These are phyloP conservation scores for Gallinago undulata DNA, from an alignment of 2,113 vertebrate genomes.

Conservation along the genomic window DNA sequence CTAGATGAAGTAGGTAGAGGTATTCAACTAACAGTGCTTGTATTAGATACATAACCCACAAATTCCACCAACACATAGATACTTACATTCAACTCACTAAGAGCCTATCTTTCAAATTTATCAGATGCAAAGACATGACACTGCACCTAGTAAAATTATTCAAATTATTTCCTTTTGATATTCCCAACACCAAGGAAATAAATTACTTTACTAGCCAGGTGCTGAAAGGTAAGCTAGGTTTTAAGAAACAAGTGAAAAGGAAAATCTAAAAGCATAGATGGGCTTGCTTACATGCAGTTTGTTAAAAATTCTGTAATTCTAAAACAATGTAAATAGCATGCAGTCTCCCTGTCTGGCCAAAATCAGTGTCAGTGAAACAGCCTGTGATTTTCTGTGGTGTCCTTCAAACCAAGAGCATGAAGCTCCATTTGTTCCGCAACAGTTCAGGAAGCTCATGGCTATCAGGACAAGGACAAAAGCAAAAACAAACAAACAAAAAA, in stretches of 20 bases:
- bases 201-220: not conserved
- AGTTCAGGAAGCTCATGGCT: not conserved
- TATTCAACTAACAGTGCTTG: not conserved
- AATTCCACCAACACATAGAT: not conserved
- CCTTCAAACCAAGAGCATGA: not conserved
- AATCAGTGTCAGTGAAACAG: not conserved
- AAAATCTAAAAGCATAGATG: not conserved
- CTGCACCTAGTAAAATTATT: not conserved
- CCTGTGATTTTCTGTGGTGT: not conserved
- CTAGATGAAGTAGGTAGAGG: not conserved
- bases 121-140: not conserved
- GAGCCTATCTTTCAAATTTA: not conserved
- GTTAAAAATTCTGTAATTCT: not conserved
- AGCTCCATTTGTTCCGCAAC: not conserved
- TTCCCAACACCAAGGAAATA: not conserved
- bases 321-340: not conserved
- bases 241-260: not conserved
- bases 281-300: not conserved
- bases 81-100: not conserved
- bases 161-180: not conserved
- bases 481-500: not conserved
- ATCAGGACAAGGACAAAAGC: no score
- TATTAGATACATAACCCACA: not conserved
- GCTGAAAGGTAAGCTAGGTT: not conserved
- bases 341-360: not conserved